Base-by-base conservation (phyloP, 2,797 vertebrate species). In the Morus bassanus region DNA sequence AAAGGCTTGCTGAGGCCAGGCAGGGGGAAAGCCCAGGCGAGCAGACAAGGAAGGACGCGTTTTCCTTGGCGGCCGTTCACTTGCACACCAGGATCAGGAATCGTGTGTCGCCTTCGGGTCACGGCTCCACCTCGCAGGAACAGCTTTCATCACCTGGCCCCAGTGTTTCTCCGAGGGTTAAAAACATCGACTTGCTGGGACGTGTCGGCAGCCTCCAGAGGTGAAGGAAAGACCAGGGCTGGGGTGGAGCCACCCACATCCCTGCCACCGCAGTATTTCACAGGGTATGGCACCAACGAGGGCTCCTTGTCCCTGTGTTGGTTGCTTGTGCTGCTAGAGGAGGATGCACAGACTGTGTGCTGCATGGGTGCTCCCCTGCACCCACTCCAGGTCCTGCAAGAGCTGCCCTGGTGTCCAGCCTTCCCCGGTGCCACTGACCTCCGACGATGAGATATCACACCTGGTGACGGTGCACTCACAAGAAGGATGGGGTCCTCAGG, bases 391-490 rank as follows among this genome's bases (percentile, higher is more conserved):
- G 31, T 30, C 14, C 57, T 68, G 39, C 0, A 0, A 56, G 51
- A 48, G 31, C 63, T 67, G 31, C 15, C 11, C 28, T 1, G 0
- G 1, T 41, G 57, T 22, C 61, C 27, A 53, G 2, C n/a, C n/a
- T 28, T 31, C 27, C 33, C 64, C 1, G 1, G 10, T 35, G 63
- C 43, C 28, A 5, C 53, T 2, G 1, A 16, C 13, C 76, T 72
- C 48, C 3, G 1, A 6, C 1, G 3, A 18, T 16, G 37, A 53
- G 46, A 3, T 9, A 21, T 0, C 74, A 0, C 0, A 0, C 9
- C 35, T 65, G 30, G 22, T 4, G 31, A 41, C 12, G 30, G 11
- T 22, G 35, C 37, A 7, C 11, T 37, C 6, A 27, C 30, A 10
- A 12, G 15, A 30, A 70, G 12, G 18, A 54, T 4, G 4, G 14